Conservation (phyloP, 92 coral and sea anemone genomes). For the Montipora capitata region DNA sequence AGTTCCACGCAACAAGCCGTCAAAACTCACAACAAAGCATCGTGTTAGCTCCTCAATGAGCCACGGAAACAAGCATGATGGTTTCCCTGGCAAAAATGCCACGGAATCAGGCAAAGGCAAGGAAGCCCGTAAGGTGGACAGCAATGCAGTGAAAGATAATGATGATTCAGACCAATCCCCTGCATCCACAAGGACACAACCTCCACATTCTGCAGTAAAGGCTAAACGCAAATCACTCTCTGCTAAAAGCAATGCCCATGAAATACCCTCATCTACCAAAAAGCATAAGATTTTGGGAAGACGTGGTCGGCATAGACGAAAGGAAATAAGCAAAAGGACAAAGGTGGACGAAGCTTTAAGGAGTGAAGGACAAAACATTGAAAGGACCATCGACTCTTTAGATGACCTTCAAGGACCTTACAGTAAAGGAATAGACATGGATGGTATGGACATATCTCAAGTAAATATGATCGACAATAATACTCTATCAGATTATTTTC, state of each 20-base stretch:
- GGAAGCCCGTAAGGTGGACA: not conserved
- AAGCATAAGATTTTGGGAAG: constrained; percentile 7
- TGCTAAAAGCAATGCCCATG: not conserved
- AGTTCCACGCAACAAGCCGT: not conserved
- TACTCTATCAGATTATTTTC: constrained; percentile 84
- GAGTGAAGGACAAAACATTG: constrained; percentile 71
- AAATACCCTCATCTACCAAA: not conserved
- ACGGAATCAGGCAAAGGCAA: not conserved
- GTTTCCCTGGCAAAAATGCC: not conserved
- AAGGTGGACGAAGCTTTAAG: constrained; percentile 1
- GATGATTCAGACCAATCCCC: not conserved
- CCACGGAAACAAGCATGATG: not conserved
- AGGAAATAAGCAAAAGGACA: constrained; percentile 11
- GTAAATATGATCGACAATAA: constrained; percentile 81
- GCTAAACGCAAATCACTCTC: not conserved
- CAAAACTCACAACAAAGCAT: constrained; percentile 6
- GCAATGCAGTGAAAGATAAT: not conserved
- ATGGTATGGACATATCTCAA: constrained; percentile 66
- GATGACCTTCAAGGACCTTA: constrained; percentile 81
- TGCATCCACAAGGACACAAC: not conserved
- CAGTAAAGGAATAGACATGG: constrained; percentile 67
- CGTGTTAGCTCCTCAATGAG: not conserved
- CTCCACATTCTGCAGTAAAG: not conserved
- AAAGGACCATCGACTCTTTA: constrained; percentile 53
- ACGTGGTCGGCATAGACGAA: not conserved